Base-by-base conservation (phyloP, 2,888 invertebrate genomes). In the Tinea trinotella region DNA sequence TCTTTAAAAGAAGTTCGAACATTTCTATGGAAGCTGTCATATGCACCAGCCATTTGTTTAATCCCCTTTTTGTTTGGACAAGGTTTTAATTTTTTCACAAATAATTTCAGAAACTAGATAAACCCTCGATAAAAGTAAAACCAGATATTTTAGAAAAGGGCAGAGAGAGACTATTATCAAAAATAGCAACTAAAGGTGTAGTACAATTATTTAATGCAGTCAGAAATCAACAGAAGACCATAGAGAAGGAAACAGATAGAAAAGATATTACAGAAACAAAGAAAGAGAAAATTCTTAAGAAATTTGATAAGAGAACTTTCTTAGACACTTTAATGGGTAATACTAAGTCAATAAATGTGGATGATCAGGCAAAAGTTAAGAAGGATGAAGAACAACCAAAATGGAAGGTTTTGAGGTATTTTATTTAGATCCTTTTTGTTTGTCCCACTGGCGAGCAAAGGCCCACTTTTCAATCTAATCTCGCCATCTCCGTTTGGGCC, bases 161-260 rank as follows among this genome's bases (percentile, higher is more conserved):
- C 55, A 88, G 91, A 60, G 97, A 97, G 74, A 89, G 90, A 61
- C 80, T 88, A 55, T 74, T 97, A 50, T 84, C 91, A 30, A 95
- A 93, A 87, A 93, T 96, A 63, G 96, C 96, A 7, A 97, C 96
- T 34, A 94, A 93, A 71, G 97, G 97, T 65, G 96, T 97, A 0
- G 96, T 97, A 0, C 96, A 97, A 69, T 81, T 97, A 58, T 97
- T 97, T 66, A 97, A 97, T 87, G 94, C 95, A 24, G 96, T 97
- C 0, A 90, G 90, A 64, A 89, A 91, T 62, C 96, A 97, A 72
- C 96, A 97, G 73, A 93, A 91, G 70, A 89, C 90, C 54, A 78
- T 96, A 52, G 89, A 90, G 46, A 88, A 87, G 55, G 91, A 94
- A 74, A 70, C 96, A 53, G 82, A 89, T 54, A 88, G 91, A 62